phyloP scores from a whole-genome alignment of 2,888 invertebrate genomes.

The Drosophila percnosoma region DNA sequence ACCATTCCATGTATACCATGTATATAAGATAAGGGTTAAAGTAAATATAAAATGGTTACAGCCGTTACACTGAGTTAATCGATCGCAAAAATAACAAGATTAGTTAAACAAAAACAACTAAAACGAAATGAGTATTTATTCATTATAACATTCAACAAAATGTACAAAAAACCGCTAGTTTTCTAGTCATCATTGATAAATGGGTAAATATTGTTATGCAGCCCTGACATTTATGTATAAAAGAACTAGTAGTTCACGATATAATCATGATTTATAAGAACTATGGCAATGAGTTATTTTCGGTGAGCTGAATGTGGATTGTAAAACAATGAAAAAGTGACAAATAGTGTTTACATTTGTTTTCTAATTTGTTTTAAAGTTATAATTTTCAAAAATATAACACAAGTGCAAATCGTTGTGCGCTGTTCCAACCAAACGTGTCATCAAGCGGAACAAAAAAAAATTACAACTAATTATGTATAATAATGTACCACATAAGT shows the following conservation, averaged over 20 bases:
- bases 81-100: neutral
- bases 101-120: neutral
- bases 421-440: conserved; percentile 49
- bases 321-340: conserved; percentile 76
- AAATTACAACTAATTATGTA: conserved; percentile 89
- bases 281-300: conserved; percentile 61
- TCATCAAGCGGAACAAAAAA: conserved; percentile 30
- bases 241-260: conserved; percentile 48
- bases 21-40: neutral
- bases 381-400: conserved; percentile 66
- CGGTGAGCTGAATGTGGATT: conserved; percentile 72
- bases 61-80: neutral
- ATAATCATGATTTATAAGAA: conserved; percentile 31
- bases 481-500: conserved; percentile 96
- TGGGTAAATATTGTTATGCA: neutral
- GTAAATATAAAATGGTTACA: neutral
- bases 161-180: conserved; percentile 2
- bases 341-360: conserved; percentile 73
- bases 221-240: conserved; percentile 15
- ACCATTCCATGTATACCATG: neutral
- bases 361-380: conserved; percentile 76
- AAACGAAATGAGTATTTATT: neutral
- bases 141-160: neutral
- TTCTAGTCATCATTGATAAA: conserved; percentile 7
- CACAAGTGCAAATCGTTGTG: conserved; percentile 41